Conservation (phyloP, 2,888 invertebrate species). For the Dysmachus trigonus region DNA sequence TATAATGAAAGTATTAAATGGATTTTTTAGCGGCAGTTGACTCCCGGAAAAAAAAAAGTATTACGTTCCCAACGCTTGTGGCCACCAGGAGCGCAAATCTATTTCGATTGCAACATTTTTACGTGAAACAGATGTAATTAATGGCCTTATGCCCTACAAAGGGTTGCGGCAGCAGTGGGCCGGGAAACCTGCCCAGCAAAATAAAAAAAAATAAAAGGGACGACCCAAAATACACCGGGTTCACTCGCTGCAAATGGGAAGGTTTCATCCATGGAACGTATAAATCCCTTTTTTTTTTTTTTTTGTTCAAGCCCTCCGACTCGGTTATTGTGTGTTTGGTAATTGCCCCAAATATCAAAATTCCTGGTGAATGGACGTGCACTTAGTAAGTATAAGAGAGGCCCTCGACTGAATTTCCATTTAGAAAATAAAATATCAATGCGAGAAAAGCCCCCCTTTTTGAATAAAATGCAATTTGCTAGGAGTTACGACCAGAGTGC, state of each 20-base stretch:
- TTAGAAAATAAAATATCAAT: neutral
- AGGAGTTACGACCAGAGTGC: neutral
- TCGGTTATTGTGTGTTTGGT: neutral
- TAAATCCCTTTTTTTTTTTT: neutral
- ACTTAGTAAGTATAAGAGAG: neutral
- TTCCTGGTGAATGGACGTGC: neutral
- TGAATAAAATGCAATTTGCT: slow-evolving; percentile 5
- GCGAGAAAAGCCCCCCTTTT: neutral
- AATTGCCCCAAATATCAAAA: neutral
- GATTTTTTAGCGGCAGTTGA: neutral
- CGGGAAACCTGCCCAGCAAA: neutral
- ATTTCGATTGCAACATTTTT: neutral
- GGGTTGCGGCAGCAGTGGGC: neutral
- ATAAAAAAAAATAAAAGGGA: neutral
- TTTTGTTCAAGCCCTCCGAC: too few relatives aligned
- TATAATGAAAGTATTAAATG: neutral
- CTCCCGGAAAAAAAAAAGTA: neutral
- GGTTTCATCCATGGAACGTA: neutral
- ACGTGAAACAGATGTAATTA: neutral
- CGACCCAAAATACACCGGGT: neutral
- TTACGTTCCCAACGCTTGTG: neutral
- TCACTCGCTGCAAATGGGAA: neutral
- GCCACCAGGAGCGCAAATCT: neutral
- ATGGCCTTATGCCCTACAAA: neutral
- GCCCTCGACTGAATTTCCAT: neutral